Conservation (phyloP, 2,797 vertebrate species). For the Lacerta bilineata region DNA sequence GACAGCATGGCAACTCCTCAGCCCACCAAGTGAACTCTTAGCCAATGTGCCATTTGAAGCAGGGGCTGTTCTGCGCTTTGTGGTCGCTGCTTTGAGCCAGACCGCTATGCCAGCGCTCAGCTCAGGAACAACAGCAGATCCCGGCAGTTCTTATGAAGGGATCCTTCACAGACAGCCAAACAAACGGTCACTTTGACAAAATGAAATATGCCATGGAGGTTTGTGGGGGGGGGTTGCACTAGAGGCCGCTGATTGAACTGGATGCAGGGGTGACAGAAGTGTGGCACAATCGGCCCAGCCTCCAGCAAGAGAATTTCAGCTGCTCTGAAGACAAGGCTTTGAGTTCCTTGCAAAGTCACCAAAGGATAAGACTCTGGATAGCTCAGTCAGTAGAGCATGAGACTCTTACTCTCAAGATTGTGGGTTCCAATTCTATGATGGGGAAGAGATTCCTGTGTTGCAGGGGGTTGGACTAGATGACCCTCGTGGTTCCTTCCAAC, state of each 20-base stretch:
- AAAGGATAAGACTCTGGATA: background rate
- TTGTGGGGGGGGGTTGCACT: background rate
- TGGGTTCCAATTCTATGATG: too few species aligned
- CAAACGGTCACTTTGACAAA: background rate
- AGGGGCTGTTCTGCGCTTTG: too few species aligned
- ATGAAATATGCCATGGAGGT: too few species aligned
- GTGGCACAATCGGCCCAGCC: background rate
- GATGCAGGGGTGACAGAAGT: too few species aligned
- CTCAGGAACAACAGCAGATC: background rate
- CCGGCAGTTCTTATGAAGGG: background rate
- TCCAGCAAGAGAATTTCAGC: too few species aligned
- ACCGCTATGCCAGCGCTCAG: background rate
- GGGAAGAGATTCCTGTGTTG: too few species aligned
- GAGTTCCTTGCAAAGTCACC: background rate
- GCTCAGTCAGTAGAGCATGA: too few species aligned
- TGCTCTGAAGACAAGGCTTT: background rate
- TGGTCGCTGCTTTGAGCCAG: background rate
- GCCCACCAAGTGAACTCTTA: background rate
- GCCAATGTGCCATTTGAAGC: background rate
- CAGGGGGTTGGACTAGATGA: background rate
- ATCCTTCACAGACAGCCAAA: background rate
- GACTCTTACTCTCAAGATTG: too few species aligned
- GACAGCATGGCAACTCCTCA: too few species aligned
- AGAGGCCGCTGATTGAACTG: conserved; percentile 33
- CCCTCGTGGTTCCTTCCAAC: background rate